Evolutionary conservation across 64 coral and sea anemone genomes (phyloP).

Genomic region (Montipora cactus): DNA sequence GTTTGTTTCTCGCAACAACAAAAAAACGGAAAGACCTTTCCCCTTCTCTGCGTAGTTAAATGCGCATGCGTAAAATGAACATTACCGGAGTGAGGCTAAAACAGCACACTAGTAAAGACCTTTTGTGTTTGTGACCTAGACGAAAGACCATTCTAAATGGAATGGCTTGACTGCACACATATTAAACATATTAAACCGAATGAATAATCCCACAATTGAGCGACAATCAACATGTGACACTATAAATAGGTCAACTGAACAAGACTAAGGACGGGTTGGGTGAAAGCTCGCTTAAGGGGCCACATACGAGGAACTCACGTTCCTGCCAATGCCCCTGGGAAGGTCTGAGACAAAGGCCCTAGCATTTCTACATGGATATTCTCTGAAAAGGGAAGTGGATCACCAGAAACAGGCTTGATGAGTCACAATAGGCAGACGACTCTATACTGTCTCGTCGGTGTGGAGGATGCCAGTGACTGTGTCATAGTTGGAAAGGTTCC

Average conservation of each 20-base stretch:
- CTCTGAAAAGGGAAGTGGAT: conserved; percentile 82
- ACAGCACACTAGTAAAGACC: no score
- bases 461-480: conserved; percentile 80
- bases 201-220: conserved; percentile 38
- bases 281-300: conserved; percentile 94
- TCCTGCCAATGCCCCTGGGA: conserved; percentile 90
- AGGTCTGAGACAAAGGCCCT: conserved; percentile 94
- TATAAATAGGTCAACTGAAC: conserved; percentile 1
- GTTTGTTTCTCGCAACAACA: no score
- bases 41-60: no score
- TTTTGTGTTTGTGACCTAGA: not conserved
- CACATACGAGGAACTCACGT: conserved; percentile 73
- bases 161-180: no score
- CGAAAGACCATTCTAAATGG: not conserved
- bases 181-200: not conserved
- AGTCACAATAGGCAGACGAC: conserved; percentile 81
- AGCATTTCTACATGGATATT: conserved; percentile 68
- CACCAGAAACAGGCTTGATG: conserved; percentile 97
- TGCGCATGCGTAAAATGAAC: conserved; percentile 13
- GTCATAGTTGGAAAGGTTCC: conserved; percentile 94
- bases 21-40: no score
- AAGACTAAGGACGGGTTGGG: conserved; percentile 40
- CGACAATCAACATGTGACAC: not conserved
- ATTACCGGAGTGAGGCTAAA: no score
- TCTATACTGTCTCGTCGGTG: not conserved